Base-by-base conservation (phyloP, 2,888 invertebrate genomes). In the Aporophyla lueneburgensis region DNA sequence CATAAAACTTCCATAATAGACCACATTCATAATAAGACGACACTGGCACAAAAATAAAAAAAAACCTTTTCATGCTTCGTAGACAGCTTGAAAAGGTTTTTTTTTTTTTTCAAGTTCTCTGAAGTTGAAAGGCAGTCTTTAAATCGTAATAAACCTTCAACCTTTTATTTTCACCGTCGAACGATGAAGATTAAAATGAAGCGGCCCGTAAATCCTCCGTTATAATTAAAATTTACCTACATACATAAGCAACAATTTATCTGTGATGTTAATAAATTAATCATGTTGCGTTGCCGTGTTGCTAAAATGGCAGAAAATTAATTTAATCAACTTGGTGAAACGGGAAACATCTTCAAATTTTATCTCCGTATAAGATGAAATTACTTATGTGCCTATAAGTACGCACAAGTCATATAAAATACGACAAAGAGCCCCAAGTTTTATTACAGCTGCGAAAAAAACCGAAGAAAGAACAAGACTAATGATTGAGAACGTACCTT, bases 401-500 rank as follows among this genome's bases (percentile, higher is more conserved):
- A 65, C n/a, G n/a, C 53, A 54, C 54, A 61, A 66, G 76, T 51
- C 58, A n/a, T 71, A 75, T 16, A 16, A 56, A 68, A 72, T 43
- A 61, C 54, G 51, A 72, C 53, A 62, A 59, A 67, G 72, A 67
- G 21, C 24, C 51, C 14, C 51, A 62, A 51, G 40, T 12, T 65
- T 59, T 49, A 72, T 56, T 61, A 43, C 51, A 58, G 19, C 43
- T 65, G 53, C 59, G 58, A 27, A 74, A 76, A n/a, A 58, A 66
- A 19, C 40, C 43, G 14, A 27, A 74, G 73, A 68, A 62, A 70
- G 56, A 83, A 79, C 59, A 65, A 78, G 69, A 84, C n/a, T 71
- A 83, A 77, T 74, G 71, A 80, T 72, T 21, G 46, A 68, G 66
- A 71, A 83, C 72, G 67, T 90, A 96, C 96, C 96, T 95, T 96